Conservation (phyloP, 2,797 vertebrate genomes). For the Australoheros facetus region DNA sequence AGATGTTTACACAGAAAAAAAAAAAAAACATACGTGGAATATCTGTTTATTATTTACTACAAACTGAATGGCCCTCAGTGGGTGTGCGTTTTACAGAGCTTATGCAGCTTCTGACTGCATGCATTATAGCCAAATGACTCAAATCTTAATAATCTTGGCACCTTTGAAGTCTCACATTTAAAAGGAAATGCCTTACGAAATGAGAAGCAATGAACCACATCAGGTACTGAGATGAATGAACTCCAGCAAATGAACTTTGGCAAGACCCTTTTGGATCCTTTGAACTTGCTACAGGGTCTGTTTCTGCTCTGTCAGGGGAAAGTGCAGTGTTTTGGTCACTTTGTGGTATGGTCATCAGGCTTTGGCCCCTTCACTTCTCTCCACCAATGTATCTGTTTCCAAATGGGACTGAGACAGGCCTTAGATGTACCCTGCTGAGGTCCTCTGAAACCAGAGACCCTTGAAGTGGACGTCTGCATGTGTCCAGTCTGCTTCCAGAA, state of each 20-base stretch:
- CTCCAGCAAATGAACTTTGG: slow-evolving; percentile 74
- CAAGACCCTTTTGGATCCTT: slow-evolving; percentile 73
- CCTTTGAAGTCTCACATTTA: slow-evolving; percentile 71
- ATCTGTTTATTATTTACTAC: slow-evolving; percentile 2
- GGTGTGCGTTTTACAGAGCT: not conserved
- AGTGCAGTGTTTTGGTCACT: slow-evolving; percentile 66
- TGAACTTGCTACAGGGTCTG: slow-evolving; percentile 78
- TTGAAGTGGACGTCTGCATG: slow-evolving; percentile 96
- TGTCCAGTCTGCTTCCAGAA: slow-evolving; percentile 83
- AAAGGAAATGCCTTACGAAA: slow-evolving; percentile 57
- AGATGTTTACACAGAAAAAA: not conserved
- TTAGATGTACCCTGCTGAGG: slow-evolving; percentile 93
- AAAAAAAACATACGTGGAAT: not conserved
- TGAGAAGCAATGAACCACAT: slow-evolving; percentile 64
- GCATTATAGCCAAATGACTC: slow-evolving; percentile 25
- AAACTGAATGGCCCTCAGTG: not conserved
- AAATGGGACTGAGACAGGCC: slow-evolving; percentile 79
- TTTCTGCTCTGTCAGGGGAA: slow-evolving; percentile 74
- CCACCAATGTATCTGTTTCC: slow-evolving; percentile 87
- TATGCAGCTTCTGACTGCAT: not conserved
- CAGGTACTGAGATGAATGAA: slow-evolving; percentile 76
- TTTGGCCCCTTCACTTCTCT: slow-evolving; percentile 68
- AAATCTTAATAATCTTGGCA: slow-evolving; percentile 29
- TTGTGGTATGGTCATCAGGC: slow-evolving; percentile 77
- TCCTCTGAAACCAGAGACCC: slow-evolving; percentile 96